Base-by-base conservation (phyloP, 35 echinoderm and acorn worm species). In the Hemicentrotus pulcherrimus region DNA sequence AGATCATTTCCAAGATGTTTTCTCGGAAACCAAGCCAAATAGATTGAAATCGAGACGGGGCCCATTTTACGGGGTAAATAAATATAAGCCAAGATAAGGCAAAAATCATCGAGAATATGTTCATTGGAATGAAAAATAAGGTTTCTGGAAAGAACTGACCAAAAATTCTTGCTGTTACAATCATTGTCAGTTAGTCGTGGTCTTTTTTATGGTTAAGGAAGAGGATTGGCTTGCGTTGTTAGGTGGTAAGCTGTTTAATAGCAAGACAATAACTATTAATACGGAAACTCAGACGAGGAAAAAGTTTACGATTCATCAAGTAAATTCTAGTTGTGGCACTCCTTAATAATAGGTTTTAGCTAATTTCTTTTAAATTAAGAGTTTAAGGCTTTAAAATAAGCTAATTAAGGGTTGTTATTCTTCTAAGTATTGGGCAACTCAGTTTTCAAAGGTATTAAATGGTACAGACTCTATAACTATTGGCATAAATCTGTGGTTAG, bases 401-500 rank as follows among this genome's bases (percentile, higher is more conserved):
- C 35, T 41, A 95, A 95, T 55, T 94, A 94, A 88, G 91, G 94
- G 14, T 86, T 61, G 32, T 89, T 96, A 96, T 94, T 96, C 94
- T 94, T 96, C 92, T 95, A 95, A 1, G 19, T 95, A 91, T 18
- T 70, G 59, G 24, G 94, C 85, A 9, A 95, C 94, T 95, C 95
- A 98, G 13, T 11, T 46, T 86, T 96, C 96, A 61, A 98, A 98
- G 28, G 47, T 91, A 22, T 94, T 61, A 31, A 95, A 94, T 41
- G 91, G 91, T 11, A 95, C 86, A 19, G 97, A 71, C 92, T 98
- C 96, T 91, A 98, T 94, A 6, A 98, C 97, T 94, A 98, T 98
- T 0, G 97, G 97, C 97, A 98, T 98, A 58, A 98, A 98, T 24
- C 97, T 98, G 24, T 98, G 97, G 31, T 96, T 98, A 0, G 97